phyloP scores from a whole-genome alignment of 2,797 vertebrate genomes.

The Nannoperca obscura region DNA sequence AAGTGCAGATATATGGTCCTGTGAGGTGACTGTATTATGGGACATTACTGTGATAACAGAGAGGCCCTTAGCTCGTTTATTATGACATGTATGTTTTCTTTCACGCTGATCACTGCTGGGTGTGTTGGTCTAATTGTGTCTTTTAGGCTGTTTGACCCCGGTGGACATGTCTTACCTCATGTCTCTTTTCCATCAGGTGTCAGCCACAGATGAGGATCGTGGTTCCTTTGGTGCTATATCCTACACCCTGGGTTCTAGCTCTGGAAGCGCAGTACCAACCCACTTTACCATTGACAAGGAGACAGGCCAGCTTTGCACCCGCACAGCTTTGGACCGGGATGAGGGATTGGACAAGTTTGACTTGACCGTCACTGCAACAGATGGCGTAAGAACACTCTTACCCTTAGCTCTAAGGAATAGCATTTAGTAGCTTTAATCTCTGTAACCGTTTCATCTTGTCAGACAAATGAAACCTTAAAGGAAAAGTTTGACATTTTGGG shows the following conservation, averaged over 20 bases:
- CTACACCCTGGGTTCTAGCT: slow-evolving; percentile 90
- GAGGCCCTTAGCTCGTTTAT: slow-evolving; percentile 60
- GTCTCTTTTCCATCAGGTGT: slow-evolving; percentile 85
- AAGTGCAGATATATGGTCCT: slow-evolving; percentile 62
- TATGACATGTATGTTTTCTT: slow-evolving; percentile 56
- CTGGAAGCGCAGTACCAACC: slow-evolving; percentile 79
- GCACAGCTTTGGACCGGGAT: slow-evolving; percentile 89
- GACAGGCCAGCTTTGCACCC: slow-evolving; percentile 92
- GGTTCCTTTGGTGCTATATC: slow-evolving; percentile 90
- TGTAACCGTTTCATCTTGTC: not conserved
- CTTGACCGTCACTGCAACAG: slow-evolving; percentile 92
- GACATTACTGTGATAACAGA: slow-evolving; percentile 70
- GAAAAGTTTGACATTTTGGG: not conserved
- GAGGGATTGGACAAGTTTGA: slow-evolving; percentile 90
- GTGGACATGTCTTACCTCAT: slow-evolving; percentile 37
- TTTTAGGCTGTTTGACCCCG: slow-evolving; percentile 31
- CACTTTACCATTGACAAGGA: slow-evolving; percentile 90
- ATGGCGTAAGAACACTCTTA: slow-evolving; percentile 88
- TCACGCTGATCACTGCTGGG: slow-evolving; percentile 39
- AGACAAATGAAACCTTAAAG: not conserved
- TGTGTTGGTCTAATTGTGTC: slow-evolving; percentile 15
- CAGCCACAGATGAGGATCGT: slow-evolving; percentile 92
- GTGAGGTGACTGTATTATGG: slow-evolving; percentile 54
- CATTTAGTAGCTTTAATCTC: not conserved
- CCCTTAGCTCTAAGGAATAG: not conserved